Conservation (phyloP, 92 coral and sea anemone species). For the Porites cylindrica region DNA sequence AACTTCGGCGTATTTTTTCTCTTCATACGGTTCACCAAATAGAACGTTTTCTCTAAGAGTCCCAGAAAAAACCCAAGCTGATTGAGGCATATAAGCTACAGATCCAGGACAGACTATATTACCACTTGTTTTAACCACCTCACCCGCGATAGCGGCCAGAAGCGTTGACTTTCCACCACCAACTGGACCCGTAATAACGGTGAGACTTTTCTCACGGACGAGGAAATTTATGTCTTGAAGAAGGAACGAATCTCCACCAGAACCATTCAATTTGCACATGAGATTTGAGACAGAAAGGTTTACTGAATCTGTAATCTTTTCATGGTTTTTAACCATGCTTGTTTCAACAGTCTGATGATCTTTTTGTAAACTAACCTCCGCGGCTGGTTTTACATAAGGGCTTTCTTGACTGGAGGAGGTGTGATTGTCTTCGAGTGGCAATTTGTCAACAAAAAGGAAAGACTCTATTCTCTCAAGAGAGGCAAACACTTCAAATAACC, state of each 20-base stretch:
- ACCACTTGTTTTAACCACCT: slow-evolving; percentile 74
- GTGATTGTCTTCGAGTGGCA: no score
- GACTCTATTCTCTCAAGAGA: no score
- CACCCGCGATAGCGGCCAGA: slow-evolving; percentile 77
- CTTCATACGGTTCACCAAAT: slow-evolving; percentile 76
- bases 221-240: background rate
- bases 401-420: no score
- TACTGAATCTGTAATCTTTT: no score
- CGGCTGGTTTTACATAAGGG: no score
- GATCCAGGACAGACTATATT: slow-evolving; percentile 63
- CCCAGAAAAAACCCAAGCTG: slow-evolving; percentile 90
- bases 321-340: no score
- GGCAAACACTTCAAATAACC: no score
- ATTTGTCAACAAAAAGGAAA: no score
- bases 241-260: background rate
- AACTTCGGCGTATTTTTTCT: slow-evolving; percentile 68
- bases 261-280: background rate
- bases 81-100: slow-evolving; percentile 81
- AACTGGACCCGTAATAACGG: slow-evolving; percentile 85
- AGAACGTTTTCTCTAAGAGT: slow-evolving; percentile 79
- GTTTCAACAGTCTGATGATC: no score
- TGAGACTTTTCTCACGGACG: slow-evolving; percentile 15
- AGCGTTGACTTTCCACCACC: slow-evolving; percentile 89
- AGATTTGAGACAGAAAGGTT: background rate
- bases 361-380: no score